Percentiles rank a stretch among this genome's conserved stretches.
These are phyloP conservation scores for Tenthredo notha DNA, from an alignment of 2,888 invertebrate species.

Conservation along the genomic window DNA sequence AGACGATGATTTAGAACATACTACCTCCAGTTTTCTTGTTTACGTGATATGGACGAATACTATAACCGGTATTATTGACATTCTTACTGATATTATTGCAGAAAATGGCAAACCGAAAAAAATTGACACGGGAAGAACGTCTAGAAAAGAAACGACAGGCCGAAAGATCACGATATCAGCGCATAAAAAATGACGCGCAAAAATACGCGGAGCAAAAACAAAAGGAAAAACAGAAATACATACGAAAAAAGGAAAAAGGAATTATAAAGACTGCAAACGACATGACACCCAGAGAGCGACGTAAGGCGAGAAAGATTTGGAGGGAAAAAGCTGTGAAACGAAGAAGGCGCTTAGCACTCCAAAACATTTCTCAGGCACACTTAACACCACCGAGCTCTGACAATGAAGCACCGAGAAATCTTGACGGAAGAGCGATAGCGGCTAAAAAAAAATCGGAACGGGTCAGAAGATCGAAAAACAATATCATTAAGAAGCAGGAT, in stretches of 20 bases:
- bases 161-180: constrained; percentile 44
- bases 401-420: too few species aligned
- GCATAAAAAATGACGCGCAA: constrained; percentile 48
- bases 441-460: constrained; percentile 25
- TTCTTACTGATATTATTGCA: too few species aligned
- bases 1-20: too few species aligned
- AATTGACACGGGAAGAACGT: constrained; percentile 40
- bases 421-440: constrained; percentile 24
- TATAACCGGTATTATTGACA: too few species aligned
- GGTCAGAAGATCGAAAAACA: constrained; percentile 18
- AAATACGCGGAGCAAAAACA: constrained; percentile 40
- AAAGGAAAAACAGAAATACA: constrained; percentile 39
- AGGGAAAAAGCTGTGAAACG: constrained; percentile 25
- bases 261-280: constrained; percentile 26
- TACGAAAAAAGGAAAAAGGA: constrained; percentile 47
- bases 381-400: constrained; percentile 25
- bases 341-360: constrained; percentile 35
- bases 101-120: background rate
- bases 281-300: constrained; percentile 44
- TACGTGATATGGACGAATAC: too few species aligned
- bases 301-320: constrained; percentile 46
- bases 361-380: constrained; percentile 13
- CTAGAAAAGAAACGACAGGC: constrained; percentile 43
- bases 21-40: too few species aligned
- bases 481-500: constrained; percentile 9